Evolutionary conservation across 1,140 invertebrate species (phyloP), one percentile per base, ranked within the genome.

Genomic region (Phortica variegata): DNA sequence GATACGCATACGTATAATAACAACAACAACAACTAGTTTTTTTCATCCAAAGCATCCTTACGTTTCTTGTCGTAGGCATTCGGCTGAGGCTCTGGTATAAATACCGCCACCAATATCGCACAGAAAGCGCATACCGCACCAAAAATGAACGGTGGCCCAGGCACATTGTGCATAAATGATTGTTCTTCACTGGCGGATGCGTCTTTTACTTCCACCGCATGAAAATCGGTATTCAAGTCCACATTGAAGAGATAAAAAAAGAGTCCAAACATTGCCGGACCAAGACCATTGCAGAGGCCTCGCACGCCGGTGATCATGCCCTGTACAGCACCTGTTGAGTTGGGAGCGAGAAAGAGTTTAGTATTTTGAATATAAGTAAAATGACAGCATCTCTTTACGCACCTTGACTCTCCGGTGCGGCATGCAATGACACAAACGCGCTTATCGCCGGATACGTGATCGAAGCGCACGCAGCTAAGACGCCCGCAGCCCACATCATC

Each of bases 121-220:
- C 93, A 89, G 54, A 98, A 89, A 43, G 98, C 97, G 73, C 99
- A 83, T 68, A 99, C 81, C 42, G 96, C 93, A 46, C 97, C 97
- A 80, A 99, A 95, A 21, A 98, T 91, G 81, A 99, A 99, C n/a
- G 97, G 96, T 38, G 97, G 97, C n/a, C 97, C 97, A 37, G 96
- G 96, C 58, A 98, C 86, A 59, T 97, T 78, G 78, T 90, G 81
- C 26, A 77, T 75, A 46, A 81, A 77, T 19, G 68, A 60, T 46
- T 55, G 74, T 34, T 75, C 66, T 18, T 72, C 60, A 34, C 48
- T 55, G 20, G 61, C n/a, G 36, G 17, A 47, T 52, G 43, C 47
- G 46, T 32, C 37, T 49, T 47, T 32, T 61, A 34, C 36, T 59
- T 19, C 52, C 39, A 74, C 63, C 71, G 79, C 75, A 7, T 49